A percentile compares a stretch with the other conserved stretches of the same genome.
These are phyloP conservation scores for Philopotamus ludificatus DNA, from an alignment of 1,140 invertebrate genomes.

Conservation along the genomic window DNA sequence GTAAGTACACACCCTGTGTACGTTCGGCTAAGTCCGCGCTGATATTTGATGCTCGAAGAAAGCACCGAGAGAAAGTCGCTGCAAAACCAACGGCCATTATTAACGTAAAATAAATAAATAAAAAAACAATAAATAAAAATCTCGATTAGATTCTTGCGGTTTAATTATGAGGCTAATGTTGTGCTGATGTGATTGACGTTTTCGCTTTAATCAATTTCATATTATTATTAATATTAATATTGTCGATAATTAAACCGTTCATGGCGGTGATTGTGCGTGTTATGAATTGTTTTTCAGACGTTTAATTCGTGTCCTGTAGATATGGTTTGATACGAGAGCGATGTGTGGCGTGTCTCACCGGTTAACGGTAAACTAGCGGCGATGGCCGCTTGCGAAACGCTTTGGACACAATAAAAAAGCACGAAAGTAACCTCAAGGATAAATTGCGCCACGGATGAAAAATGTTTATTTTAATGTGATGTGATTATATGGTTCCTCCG, in stretches of 20 bases:
- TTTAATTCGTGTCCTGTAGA: too few species aligned
- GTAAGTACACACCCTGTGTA: constrained; percentile 21
- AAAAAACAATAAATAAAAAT: too few species aligned
- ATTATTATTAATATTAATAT: too few species aligned
- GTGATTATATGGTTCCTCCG: neutral
- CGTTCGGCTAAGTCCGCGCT: neutral
- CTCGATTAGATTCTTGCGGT: too few species aligned
- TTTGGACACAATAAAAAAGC: neutral
- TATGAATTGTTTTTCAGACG: too few species aligned
- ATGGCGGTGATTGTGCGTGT: too few species aligned
- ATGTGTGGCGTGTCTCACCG: neutral
- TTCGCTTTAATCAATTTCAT: too few species aligned
- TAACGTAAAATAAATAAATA: too few species aligned
- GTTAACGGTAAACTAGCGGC: constrained; percentile 11
- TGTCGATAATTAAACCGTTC: too few species aligned
- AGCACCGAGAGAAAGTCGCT: constrained; percentile 3
- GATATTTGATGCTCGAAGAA: constrained; percentile 5
- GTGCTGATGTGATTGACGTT: too few species aligned
- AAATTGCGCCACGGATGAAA: constrained; percentile 3
- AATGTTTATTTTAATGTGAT: constrained; percentile 8
- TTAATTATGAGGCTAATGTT: too few species aligned
- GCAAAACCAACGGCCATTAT: too few species aligned
- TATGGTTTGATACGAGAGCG: neutral
- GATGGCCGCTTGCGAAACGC: neutral
- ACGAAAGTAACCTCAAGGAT: neutral